These are phyloP conservation scores for Eupithecia inturbata DNA, from an alignment of 2,888 invertebrate genomes.

Conservation along the genomic window DNA sequence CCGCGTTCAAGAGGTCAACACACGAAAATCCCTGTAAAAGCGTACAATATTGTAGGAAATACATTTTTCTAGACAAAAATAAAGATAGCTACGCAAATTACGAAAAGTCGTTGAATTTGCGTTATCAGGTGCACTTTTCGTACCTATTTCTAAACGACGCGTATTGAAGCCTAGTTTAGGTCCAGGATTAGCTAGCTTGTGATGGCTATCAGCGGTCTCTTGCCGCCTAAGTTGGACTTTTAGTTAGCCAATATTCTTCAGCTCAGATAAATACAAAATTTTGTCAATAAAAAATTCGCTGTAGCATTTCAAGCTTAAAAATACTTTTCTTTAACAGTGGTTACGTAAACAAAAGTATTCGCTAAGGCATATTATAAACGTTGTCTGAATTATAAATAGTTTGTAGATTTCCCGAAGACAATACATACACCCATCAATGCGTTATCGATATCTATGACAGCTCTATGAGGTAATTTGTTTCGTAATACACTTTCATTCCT, in stretches of 20 bases:
- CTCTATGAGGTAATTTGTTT: slow-evolving; percentile 1
- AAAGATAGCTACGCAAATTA: neutral
- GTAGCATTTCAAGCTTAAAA: neutral
- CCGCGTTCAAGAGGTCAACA: slow-evolving; percentile 92
- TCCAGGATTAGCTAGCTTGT: neutral
- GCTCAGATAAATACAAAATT: neutral
- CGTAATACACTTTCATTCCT: slow-evolving; percentile 3
- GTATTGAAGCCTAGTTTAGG: neutral
- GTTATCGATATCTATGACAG: slow-evolving; percentile 14
- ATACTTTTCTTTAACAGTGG: neutral
- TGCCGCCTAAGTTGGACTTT: neutral
- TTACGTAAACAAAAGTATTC: slow-evolving; percentile 4
- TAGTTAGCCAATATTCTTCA: neutral
- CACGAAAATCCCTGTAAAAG: slow-evolving; percentile 92
- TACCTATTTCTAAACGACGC: neutral
- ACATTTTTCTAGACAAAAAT: neutral
- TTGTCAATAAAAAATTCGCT: neutral
- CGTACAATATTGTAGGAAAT: slow-evolving; percentile 28
- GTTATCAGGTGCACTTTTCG: neutral
- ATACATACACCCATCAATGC: slow-evolving; percentile 9
- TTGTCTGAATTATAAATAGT: slow-evolving; percentile 8
- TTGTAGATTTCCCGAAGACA: slow-evolving; percentile 13
- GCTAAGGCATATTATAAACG: slow-evolving; percentile 9
- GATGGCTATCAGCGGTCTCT: neutral
- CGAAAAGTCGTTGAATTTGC: neutral